phyloP scores from a whole-genome alignment of 2,888 invertebrate genomes.

The Steinernema carpocapsae region DNA sequence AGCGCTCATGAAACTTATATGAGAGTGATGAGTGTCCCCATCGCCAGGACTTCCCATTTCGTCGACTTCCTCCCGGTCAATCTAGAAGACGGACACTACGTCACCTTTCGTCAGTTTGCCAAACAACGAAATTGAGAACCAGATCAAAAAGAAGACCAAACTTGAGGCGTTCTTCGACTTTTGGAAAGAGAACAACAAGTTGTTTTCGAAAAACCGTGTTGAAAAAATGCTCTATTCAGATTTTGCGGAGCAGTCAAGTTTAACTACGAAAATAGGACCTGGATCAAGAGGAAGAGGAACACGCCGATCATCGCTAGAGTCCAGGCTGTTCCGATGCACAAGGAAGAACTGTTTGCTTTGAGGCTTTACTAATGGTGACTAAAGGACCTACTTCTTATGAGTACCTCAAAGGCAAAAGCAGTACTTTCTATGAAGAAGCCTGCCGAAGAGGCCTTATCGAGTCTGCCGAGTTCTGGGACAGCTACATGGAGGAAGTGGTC shows the following conservation, averaged over 20 bases:
- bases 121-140: not conserved
- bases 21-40: not conserved
- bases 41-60: not conserved
- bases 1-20: not conserved
- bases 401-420: not conserved
- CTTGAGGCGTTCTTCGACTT: not conserved
- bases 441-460: not conserved
- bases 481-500: not conserved
- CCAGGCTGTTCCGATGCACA: not conserved
- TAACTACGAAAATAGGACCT: not conserved
- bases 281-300: not conserved
- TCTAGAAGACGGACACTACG: not conserved
- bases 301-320: not conserved
- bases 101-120: not conserved
- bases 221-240: not conserved
- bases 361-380: not conserved
- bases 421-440: not conserved
- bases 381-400: not conserved
- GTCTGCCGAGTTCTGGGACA: constrained; percentile 1
- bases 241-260: too few species aligned
- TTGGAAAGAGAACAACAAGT: not conserved
- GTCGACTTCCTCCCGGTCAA: constrained; percentile 1
- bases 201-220: not conserved
- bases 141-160: not conserved
- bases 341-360: not conserved